Evolutionary conservation across 2,113 vertebrate genomes (phyloP).

Genomic region (Phalacrocorax aristotelis): DNA sequence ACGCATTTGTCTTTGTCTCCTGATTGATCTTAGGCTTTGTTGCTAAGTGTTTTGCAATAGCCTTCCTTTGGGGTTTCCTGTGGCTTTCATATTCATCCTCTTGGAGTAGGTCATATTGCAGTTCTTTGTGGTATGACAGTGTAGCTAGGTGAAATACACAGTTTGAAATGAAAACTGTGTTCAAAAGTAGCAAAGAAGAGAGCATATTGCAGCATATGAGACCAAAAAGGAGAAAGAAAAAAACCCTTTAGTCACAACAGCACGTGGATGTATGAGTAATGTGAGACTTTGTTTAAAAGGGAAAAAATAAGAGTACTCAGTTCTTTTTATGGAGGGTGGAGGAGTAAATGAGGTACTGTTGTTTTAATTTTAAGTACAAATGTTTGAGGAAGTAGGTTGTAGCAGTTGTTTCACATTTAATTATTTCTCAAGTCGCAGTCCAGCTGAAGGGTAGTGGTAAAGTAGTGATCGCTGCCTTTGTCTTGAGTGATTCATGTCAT

Average conservation of each 20-base stretch:
- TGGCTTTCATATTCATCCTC: background rate
- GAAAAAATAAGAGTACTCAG: background rate
- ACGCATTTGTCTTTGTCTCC: background rate
- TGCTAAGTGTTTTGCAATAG: background rate
- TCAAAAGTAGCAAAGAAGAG: background rate
- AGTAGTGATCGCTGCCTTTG: background rate
- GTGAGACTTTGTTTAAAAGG: background rate
- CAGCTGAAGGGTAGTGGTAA: background rate
- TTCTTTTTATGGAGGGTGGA: background rate
- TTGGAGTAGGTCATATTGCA: background rate
- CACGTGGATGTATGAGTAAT: background rate
- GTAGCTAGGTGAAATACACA: background rate
- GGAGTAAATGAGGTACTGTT: background rate
- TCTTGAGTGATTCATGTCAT: background rate
- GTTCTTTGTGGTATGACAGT: background rate
- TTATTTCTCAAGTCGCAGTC: background rate
- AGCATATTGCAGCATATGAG: background rate
- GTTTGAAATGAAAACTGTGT: background rate
- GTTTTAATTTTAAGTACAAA: background rate
- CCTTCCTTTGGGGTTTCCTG: background rate
- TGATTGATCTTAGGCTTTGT: background rate
- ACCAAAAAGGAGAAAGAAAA: background rate
- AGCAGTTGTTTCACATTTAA: slow-evolving; percentile 18
- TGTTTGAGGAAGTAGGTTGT: slow-evolving; percentile 61
- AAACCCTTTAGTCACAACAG: background rate